Base-by-base conservation (phyloP, 2,113 vertebrate species). In the Donacobius atricapilla region DNA sequence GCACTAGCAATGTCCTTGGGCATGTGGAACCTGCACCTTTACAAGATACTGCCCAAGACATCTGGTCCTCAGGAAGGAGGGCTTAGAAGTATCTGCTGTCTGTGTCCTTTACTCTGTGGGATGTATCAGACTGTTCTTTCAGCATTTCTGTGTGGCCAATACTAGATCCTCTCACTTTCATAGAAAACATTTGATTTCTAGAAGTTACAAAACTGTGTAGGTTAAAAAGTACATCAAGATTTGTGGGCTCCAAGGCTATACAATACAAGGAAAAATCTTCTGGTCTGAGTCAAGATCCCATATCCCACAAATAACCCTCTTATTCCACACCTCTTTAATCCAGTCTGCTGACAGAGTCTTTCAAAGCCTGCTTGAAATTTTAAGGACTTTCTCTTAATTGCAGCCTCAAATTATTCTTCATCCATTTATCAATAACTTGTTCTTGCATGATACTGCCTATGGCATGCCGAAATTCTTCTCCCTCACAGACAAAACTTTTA, bases 41-140 rank as follows among this genome's bases (percentile, higher is more conserved):
- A 60, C 0, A 0, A 69, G 45, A 23, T 14, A 30, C 7, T 63
- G 27, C 35, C 10, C 30, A 75, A 50, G 21, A 54, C 2, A 3
- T 8, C 27, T 15, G 3, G 1, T 33, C 12, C 39, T 39, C 35
- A 39, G 65, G 40, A 64, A 40, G 31, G 5, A 78, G 30, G 28
- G 15, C 22, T 82, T 39, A 76, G 39, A 70, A 94, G 58, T 31
- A 48, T 15, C 47, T 63, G 50, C 13, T 54, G 9, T 23, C 27
- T 6, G 0, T 31, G 13, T 64, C n/a, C 17, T 89, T 19, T 54
- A 31, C 30, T 70, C 54, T 50, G 14, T 66, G 50, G 51, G 18
- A 63, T 39, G 20, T 25, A 35, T 19, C 37, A 54, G 45, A 57
- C 3, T 30, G 28, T 68, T 51, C 33, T 68, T 89, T 40, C 47